Base-by-base conservation (phyloP, 1,140 invertebrate species). In the Dreissena rostriformis region DNA sequence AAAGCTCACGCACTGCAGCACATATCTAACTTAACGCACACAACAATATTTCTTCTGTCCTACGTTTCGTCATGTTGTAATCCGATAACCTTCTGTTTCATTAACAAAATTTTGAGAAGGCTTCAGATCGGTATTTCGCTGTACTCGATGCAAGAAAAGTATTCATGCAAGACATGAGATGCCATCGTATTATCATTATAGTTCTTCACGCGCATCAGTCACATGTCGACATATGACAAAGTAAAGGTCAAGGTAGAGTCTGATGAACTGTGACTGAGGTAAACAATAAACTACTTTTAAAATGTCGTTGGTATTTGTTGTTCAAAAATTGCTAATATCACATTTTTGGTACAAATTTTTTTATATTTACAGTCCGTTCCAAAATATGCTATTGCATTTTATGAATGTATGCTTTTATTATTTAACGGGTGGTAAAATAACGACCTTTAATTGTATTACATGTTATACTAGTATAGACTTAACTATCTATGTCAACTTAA, bases 41-140 rank as follows among this genome's bases (percentile, higher is more conserved):
- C 96, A 0, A 94, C 96, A 0, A 95, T 98, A 0, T 97, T 98
- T 79, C 94, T 98, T 0, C 92, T 98, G 63, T 96, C 97, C 0
- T 98, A 98, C 90, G 95, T 96, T 57, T 97, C 96, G 0, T 97
- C 96, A 0, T 98, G 97, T 91, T 97, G 97, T 92, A 98, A 98
- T 92, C 97, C 97, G 0, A 97, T 98, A 88, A 98, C 97, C 0
- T 98, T 98, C 91, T 98, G 97, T 93, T 98, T 98, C 94, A 97
- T 98, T 97, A 98, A 98, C 92, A 95, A 95, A 75, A 97, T 98
- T 98, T 90, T 94, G 97, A 52, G 96, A 96, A 75, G 96, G 96
- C 0, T 98, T 98, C 90, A 94, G 96, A n/a, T 93, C 95, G 28
- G 95, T 96, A 0, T 97, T 97, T 90, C 95, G 86, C 0, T 88